A percentile compares a stretch with the other conserved stretches of the same genome.
Conservation (phyloP, 1,140 invertebrate species). For the Dufourea novaeangliae region DNA sequence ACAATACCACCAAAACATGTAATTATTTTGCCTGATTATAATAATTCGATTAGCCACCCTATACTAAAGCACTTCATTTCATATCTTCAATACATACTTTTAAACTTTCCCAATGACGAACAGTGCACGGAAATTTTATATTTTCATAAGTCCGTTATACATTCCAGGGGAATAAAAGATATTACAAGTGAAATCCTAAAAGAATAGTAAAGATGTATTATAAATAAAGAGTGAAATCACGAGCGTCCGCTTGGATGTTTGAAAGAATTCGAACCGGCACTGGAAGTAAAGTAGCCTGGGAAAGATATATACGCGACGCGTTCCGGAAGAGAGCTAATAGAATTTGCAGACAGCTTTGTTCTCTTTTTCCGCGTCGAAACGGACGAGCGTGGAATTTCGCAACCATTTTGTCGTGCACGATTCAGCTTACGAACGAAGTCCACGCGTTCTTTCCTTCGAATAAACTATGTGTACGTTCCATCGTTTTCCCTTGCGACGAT, state of each 20-base stretch:
- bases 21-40: no score
- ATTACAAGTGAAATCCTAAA: not conserved
- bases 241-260: not conserved
- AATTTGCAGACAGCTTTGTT: not conserved
- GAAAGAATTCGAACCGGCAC: constrained; percentile 2
- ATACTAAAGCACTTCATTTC: no score
- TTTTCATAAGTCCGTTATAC: not conserved
- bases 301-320: constrained; percentile 4
- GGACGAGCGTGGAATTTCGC: not conserved
- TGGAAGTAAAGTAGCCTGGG: not conserved
- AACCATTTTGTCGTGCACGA: not conserved
- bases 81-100: no score
- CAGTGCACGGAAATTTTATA: no score
- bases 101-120: no score
- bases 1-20: no score
- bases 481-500: not conserved
- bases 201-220: not conserved
- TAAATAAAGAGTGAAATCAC: constrained; percentile 12
- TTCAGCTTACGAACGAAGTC: not conserved
- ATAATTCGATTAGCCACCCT: no score
- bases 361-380: not conserved
- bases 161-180: not conserved
- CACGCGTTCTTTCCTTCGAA: not conserved
- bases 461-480: not conserved
- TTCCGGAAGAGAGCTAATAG: constrained; percentile 5